Base-by-base conservation (phyloP, 1,140 invertebrate species). In the Psilanteris sp. region DNA sequence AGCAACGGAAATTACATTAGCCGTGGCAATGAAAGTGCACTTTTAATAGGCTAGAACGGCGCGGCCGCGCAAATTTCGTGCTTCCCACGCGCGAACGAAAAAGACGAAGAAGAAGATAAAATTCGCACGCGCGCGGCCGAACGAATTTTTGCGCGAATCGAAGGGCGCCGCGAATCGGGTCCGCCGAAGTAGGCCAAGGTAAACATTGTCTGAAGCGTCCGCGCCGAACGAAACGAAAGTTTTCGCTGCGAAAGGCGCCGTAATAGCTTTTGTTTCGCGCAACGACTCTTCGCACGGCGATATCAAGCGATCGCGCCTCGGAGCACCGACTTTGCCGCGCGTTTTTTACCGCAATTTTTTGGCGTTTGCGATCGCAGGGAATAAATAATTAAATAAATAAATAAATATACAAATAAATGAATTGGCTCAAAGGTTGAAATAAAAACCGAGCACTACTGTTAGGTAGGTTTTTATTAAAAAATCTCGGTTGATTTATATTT, bases 11-110 rank as follows among this genome's bases (percentile, higher is more conserved):
- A 70, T 59, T 59, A 10, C 36, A 50, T 70, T 70, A 70, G 44
- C 66, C 66, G 54, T 70, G 66, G 54, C 52, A 70, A 70, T 59
- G 66, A 70, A 70, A 70, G 66, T 24, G n/a, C n/a, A 22, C 39
- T 48, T 55, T 43, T 46, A 54, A 46, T 37, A 29, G 20, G 11
- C 9, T 31, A n/a, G 27, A 31, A 9, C 29, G 9, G 13, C 2
- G 11, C n/a, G n/a, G n/a, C n/a, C n/a, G n/a, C 18, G 24, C n/a
- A 5, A 22, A 10, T 41, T 32, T 13, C 29, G 44, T 29, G 9
- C 10, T 29, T 29, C 16, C 15, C 34, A 3, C 18, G 11, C 29
- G 27, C 9, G n/a, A 9, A 9, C n/a, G n/a, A 29, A 9, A 10
- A 3, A 29, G 24, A 3, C 3, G 1, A 36, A 20, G 34, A 26